These are phyloP conservation scores for Streblospio benedicti DNA, from an alignment of 1,140 invertebrate species.

Conservation along the genomic window DNA sequence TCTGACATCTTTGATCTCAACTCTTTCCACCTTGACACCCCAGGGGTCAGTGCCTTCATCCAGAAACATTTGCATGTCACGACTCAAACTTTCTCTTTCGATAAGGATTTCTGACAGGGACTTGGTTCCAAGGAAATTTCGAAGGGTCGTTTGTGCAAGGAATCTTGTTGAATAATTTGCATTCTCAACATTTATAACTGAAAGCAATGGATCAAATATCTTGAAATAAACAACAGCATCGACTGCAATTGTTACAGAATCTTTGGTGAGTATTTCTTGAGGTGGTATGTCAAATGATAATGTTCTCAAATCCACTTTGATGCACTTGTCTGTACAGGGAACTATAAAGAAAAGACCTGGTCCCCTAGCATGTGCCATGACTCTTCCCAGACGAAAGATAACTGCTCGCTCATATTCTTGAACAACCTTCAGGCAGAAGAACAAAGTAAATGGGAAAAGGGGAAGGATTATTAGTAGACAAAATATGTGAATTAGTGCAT, in stretches of 20 bases:
- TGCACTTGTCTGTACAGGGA: conserved; percentile 55
- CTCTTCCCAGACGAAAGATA: conserved; percentile 52
- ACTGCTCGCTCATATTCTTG: conserved; percentile 46
- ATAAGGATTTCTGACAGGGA: conserved; percentile 82
- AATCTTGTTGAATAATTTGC: conserved; percentile 60
- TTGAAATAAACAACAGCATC: conserved; percentile 84
- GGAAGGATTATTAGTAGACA: too few species aligned
- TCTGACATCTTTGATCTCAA: too few species aligned
- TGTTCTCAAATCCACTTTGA: conserved; percentile 53
- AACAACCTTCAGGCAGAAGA: conserved; percentile 70
- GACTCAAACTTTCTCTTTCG: conserved; percentile 82
- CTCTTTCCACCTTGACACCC: too few species aligned
- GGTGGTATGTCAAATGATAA: conserved; percentile 57
- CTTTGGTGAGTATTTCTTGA: conserved; percentile 55
- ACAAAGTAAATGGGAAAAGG: conserved; percentile 87
- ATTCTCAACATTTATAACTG: conserved; percentile 93
- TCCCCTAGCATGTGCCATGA: conserved; percentile 70
- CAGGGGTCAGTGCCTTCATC: too few species aligned
- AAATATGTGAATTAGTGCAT: too few species aligned
- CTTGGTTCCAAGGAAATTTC: conserved; percentile 84
- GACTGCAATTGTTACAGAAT: too few species aligned
- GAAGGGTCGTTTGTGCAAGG: conserved; percentile 53
- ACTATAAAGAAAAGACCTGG: conserved; percentile 58
- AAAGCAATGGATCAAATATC: conserved; percentile 87
- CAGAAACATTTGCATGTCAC: conserved; percentile 86